These are phyloP conservation scores for Drosophila aff. DNA, from an alignment of 1,140 invertebrate species.

Conservation along the genomic window DNA sequence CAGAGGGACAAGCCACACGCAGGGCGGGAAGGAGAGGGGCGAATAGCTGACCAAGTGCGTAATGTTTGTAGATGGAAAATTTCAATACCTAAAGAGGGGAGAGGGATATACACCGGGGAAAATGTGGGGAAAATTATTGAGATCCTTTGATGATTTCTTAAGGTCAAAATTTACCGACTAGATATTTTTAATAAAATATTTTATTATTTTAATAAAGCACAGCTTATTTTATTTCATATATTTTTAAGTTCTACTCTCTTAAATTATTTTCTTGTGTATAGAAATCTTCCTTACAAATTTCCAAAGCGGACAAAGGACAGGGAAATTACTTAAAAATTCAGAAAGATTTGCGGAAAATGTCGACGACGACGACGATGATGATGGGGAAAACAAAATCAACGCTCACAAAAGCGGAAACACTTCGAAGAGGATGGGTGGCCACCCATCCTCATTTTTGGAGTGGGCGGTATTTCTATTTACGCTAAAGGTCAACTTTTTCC, in stretches of 20 bases:
- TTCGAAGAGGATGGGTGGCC: conserved; percentile 9
- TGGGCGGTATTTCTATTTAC: conserved; percentile 46
- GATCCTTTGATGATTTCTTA: neutral
- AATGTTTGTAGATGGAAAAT: conserved; percentile 52
- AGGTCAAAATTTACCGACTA: too few species aligned
- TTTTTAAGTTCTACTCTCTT: neutral
- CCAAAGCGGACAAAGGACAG: conserved; percentile 46
- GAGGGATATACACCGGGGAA: neutral
- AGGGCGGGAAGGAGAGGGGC: neutral
- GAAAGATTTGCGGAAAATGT: conserved; percentile 42
- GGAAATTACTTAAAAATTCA: conserved; percentile 80
- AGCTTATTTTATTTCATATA: neutral
- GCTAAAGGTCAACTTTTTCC: conserved; percentile 77
- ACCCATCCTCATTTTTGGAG: neutral
- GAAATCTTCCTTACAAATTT: conserved; percentile 20
- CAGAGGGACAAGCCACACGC: conserved; percentile 7
- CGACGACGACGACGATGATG: conserved; percentile 23
- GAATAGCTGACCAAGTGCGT: conserved; percentile 58
- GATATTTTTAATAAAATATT: too few species aligned
- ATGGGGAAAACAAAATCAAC: conserved; percentile 68
- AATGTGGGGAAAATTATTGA: neutral
- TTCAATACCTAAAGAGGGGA: conserved; percentile 21
- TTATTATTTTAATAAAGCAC: neutral
- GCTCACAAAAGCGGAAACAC: conserved; percentile 59
- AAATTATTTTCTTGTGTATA: neutral